Percentiles rank a stretch among this genome's conserved stretches.
phyloP scores from a whole-genome alignment of 2,113 vertebrate genomes.

The Crypturellus undulatus region DNA sequence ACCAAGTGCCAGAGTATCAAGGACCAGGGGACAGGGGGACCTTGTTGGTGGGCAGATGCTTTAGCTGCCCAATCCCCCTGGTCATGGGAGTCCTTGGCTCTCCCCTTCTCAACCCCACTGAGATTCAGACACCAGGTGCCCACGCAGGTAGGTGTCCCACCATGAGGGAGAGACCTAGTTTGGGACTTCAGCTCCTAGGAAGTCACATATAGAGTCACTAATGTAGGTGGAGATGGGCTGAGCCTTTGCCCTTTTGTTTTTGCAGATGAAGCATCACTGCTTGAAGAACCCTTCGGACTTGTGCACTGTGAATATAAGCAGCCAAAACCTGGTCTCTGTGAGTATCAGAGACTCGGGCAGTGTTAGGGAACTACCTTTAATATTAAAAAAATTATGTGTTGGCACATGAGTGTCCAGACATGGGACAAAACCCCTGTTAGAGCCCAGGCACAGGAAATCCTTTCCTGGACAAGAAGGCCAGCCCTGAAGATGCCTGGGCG shows the following conservation, averaged over 20 bases:
- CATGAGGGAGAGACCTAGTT: not conserved
- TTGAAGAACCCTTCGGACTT: conserved; percentile 83
- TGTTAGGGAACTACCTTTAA: not conserved
- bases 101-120: not conserved
- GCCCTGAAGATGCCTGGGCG: not conserved
- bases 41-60: not conserved
- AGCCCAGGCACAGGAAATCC: not conserved
- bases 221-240: not conserved
- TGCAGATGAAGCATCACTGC: conserved; percentile 80
- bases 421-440: not conserved
- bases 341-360: conserved; percentile 1
- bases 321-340: conserved; percentile 81
- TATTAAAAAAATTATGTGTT: not conserved
- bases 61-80: not conserved
- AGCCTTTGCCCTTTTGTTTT: not conserved
- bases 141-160: not conserved
- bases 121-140: not conserved
- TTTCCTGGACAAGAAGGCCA: not conserved
- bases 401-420: not conserved
- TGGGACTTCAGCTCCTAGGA: not conserved
- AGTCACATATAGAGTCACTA: not conserved
- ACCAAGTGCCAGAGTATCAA: not conserved
- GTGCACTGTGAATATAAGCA: conserved; percentile 82
- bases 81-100: too few species aligned
- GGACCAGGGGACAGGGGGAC: not conserved